Conservation (phyloP, 2,797 vertebrate species). For the Tolypeutes matacus region DNA sequence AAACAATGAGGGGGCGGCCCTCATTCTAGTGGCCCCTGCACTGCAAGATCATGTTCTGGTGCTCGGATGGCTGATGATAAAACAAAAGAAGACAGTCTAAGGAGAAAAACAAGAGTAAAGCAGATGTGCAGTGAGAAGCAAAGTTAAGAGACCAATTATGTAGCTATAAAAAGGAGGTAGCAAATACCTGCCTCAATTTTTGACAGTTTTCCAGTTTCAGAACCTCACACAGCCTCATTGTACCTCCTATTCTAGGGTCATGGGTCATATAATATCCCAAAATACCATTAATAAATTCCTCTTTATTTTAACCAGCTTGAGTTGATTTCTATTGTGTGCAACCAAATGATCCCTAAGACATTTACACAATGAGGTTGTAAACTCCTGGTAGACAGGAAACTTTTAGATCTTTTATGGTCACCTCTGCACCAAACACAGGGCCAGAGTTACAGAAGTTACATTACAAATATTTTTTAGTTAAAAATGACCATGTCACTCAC, state of each 20-base stretch:
- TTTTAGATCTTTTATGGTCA: background rate
- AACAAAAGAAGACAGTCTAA: background rate
- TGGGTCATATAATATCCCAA: background rate
- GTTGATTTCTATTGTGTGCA: background rate
- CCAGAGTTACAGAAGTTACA: background rate
- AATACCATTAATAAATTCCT: background rate
- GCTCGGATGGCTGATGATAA: background rate
- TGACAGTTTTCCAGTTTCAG: background rate
- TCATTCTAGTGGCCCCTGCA: background rate
- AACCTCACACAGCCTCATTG: background rate
- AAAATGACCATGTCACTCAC: background rate
- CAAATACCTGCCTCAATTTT: background rate
- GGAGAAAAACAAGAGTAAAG: background rate
- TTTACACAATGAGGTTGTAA: background rate
- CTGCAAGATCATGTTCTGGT: background rate
- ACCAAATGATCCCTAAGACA: background rate
- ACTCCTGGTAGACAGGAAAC: background rate
- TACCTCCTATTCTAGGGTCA: background rate
- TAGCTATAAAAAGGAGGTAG: too few relatives aligned
- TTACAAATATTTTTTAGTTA: conserved; percentile 40
- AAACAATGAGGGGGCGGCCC: too few relatives aligned
- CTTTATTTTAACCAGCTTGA: background rate
- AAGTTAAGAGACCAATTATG: background rate
- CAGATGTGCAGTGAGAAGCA: background rate
- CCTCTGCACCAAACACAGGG: background rate